These are phyloP conservation scores for Scartelaos histophorus DNA, from an alignment of 2,113 vertebrate genomes.

Conservation along the genomic window DNA sequence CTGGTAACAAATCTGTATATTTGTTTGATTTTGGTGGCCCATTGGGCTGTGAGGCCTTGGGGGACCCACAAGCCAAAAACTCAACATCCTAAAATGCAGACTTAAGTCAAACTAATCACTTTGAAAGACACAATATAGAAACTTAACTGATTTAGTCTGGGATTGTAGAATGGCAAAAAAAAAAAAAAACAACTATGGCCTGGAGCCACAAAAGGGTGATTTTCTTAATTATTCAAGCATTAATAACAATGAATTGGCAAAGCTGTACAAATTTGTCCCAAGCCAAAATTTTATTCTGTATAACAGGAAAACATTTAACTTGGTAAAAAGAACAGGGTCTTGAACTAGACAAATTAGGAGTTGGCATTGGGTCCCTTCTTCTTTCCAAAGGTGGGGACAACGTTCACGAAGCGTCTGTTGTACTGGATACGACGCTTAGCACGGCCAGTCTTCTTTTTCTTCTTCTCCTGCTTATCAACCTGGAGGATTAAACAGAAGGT, in stretches of 20 bases:
- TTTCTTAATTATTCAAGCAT: too few relatives aligned
- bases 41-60: too few relatives aligned
- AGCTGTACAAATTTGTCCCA: constrained; percentile 38
- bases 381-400: constrained; percentile 83
- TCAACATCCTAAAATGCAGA: too few relatives aligned
- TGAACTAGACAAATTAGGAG: constrained; percentile 62
- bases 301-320: constrained; percentile 61
- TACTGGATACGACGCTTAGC: constrained; percentile 85
- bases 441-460: constrained; percentile 84
- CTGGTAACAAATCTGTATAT: too few relatives aligned
- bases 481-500: constrained; percentile 21
- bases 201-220: too few relatives aligned
- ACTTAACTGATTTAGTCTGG: too few relatives aligned
- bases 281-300: constrained; percentile 70
- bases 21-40: too few relatives aligned
- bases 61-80: too few relatives aligned
- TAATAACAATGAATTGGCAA: not conserved
- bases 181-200: too few relatives aligned
- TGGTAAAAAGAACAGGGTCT: constrained; percentile 25
- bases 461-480: constrained; percentile 86
- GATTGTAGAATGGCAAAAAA: too few relatives aligned
- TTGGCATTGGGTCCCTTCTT: constrained; percentile 85
- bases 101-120: too few relatives aligned
- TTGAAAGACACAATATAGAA: too few relatives aligned
- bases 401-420: constrained; percentile 82